A percentile compares a stretch with the other conserved stretches of the same genome.
These are phyloP conservation scores for Mactromeris polynyma DNA, from an alignment of 2,888 invertebrate genomes.

Conservation along the genomic window DNA sequence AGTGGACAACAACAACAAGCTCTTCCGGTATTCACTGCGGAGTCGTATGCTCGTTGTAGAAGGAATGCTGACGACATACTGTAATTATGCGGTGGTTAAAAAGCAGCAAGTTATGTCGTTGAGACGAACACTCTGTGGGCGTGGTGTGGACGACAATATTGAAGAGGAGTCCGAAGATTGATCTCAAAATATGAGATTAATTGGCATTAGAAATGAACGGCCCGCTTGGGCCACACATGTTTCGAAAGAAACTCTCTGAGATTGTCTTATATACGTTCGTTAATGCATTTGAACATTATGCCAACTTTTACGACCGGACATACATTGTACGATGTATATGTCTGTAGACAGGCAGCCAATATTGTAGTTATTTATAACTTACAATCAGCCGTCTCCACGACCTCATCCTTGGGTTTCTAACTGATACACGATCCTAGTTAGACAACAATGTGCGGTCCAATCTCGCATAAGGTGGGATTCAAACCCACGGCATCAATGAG, in stretches of 20 bases:
- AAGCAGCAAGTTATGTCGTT: constrained; percentile 35
- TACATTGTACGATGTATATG: too few species aligned
- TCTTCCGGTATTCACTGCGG: constrained; percentile 68
- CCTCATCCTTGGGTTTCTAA: too few species aligned
- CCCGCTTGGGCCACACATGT: background rate
- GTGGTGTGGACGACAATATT: background rate
- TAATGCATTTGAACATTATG: too few species aligned
- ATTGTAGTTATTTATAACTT: too few species aligned
- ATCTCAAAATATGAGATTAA: background rate
- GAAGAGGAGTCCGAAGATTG: background rate
- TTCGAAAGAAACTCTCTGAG: background rate
- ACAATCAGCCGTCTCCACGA: too few species aligned
- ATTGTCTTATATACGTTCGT: background rate
- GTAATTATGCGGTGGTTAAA: constrained; percentile 64
- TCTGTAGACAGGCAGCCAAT: too few species aligned
- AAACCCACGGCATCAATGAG: too few species aligned
- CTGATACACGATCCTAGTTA: too few species aligned
- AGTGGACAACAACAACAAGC: constrained; percentile 42
- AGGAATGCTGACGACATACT: constrained; percentile 67
- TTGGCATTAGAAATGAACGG: background rate
- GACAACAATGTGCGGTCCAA: too few species aligned
- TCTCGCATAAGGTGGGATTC: too few species aligned
- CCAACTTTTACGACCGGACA: too few species aligned
- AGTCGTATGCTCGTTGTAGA: constrained; percentile 64
- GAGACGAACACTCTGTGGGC: background rate